phyloP scores from a whole-genome alignment of 35 echinoderm and acorn worm species.

The Apostichopus parvimensis region DNA sequence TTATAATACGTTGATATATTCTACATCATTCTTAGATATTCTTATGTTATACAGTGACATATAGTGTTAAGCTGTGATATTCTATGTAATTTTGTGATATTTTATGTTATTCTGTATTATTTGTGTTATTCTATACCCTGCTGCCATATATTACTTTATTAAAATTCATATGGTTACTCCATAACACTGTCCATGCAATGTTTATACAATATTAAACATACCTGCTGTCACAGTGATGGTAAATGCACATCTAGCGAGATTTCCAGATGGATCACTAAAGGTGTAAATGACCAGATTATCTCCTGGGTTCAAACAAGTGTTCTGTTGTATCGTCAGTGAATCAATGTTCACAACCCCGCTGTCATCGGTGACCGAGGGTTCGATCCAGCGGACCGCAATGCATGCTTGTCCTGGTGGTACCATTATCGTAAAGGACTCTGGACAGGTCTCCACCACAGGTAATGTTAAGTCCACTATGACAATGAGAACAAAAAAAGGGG shows the following conservation, averaged over 20 bases:
- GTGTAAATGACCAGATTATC: not conserved
- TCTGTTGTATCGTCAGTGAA: not conserved
- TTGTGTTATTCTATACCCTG: too few species aligned
- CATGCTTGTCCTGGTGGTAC: not conserved
- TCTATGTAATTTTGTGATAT: too few species aligned
- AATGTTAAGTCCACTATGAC: not conserved
- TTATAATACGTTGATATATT: too few species aligned
- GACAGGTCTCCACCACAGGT: not conserved
- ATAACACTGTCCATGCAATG: too few species aligned
- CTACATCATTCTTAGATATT: too few species aligned
- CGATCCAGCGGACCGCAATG: not conserved
- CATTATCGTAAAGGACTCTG: not conserved
- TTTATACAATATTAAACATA: not conserved
- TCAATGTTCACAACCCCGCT: not conserved
- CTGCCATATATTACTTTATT: too few species aligned
- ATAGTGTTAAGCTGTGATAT: too few species aligned
- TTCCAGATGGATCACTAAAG: not conserved
- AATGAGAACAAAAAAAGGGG: too few species aligned
- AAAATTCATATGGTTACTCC: too few species aligned
- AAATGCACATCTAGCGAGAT: not conserved
- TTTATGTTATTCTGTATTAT: too few species aligned
- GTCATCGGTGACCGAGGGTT: not conserved
- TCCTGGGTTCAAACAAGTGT: not conserved
- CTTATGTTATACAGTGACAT: too few species aligned
- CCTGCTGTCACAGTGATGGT: not conserved